Conservation (phyloP, 2,888 invertebrate species). For the Himalopsyche anomala region DNA sequence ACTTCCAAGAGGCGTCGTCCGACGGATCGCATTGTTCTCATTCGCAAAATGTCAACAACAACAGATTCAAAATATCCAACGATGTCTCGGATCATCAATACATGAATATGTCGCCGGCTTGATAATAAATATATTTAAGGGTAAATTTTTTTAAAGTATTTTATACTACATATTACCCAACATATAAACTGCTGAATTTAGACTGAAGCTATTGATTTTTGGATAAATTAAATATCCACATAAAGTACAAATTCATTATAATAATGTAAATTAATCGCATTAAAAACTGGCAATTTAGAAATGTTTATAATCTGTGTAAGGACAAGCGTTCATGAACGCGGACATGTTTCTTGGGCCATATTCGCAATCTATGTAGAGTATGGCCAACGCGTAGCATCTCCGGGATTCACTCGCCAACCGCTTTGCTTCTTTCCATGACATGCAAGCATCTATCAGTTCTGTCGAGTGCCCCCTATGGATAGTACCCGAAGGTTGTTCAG, state of each 20-base stretch:
- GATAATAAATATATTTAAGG: not conserved
- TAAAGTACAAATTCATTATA: slow-evolving; percentile 22
- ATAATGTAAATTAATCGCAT: not conserved
- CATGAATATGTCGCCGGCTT: slow-evolving; percentile 76
- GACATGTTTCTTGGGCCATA: too few relatives aligned
- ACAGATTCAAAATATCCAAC: slow-evolving; percentile 68
- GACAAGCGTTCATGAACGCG: too few relatives aligned
- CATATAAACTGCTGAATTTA: not conserved
- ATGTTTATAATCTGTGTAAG: not conserved
- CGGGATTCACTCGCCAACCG: too few relatives aligned
- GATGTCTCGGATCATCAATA: slow-evolving; percentile 74
- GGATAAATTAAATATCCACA: not conserved
- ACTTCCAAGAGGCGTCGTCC: slow-evolving; percentile 69
- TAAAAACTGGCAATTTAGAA: not conserved
- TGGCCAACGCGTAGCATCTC: too few relatives aligned
- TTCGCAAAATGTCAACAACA: slow-evolving; percentile 70
- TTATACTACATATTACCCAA: not conserved
- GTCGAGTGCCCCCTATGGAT: too few relatives aligned
- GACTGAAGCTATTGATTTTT: not conserved
- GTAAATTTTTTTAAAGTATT: too few relatives aligned
- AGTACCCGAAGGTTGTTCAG: too few relatives aligned
- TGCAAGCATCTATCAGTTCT: too few relatives aligned
- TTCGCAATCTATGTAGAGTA: too few relatives aligned
- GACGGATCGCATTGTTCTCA: slow-evolving; percentile 71
- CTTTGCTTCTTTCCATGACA: too few relatives aligned